Conservation (phyloP, 2,113 vertebrate genomes). For the Ailurus styani region DNA sequence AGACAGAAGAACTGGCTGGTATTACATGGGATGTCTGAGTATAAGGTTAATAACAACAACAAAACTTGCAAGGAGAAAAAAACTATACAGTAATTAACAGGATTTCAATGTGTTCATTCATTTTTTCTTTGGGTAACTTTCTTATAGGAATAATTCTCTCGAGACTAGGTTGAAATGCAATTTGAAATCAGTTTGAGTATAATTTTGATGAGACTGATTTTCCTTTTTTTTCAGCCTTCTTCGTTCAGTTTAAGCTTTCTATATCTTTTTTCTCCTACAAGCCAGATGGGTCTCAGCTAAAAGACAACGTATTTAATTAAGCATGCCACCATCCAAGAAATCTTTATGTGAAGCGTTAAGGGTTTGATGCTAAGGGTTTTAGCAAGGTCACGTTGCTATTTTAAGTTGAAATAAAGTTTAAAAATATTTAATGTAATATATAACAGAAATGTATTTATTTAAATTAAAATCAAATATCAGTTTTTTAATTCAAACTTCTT, state of each 20-base stretch:
- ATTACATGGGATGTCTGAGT: neutral
- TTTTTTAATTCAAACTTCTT: conserved; percentile 12
- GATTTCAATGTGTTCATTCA: neutral
- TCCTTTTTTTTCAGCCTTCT: neutral
- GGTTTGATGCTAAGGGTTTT: neutral
- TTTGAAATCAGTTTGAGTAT: neutral
- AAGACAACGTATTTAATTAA: neutral
- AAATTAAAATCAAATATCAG: neutral
- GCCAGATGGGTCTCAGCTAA: neutral
- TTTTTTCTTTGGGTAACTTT: neutral
- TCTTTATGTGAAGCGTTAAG: neutral
- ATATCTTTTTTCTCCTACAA: neutral
- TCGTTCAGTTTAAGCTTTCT: neutral
- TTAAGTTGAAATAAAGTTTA: neutral
- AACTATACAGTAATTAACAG: neutral
- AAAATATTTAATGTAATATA: neutral
- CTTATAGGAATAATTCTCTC: neutral
- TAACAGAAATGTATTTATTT: neutral
- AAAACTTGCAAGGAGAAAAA: neutral
- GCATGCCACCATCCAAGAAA: neutral
- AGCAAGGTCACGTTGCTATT: neutral
- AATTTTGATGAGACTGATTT: neutral
- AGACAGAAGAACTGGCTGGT: neutral
- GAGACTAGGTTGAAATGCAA: neutral
- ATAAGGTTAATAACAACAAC: neutral